phyloP scores from a whole-genome alignment of 2,113 vertebrate species.

The Coptodon bakossiorum region DNA sequence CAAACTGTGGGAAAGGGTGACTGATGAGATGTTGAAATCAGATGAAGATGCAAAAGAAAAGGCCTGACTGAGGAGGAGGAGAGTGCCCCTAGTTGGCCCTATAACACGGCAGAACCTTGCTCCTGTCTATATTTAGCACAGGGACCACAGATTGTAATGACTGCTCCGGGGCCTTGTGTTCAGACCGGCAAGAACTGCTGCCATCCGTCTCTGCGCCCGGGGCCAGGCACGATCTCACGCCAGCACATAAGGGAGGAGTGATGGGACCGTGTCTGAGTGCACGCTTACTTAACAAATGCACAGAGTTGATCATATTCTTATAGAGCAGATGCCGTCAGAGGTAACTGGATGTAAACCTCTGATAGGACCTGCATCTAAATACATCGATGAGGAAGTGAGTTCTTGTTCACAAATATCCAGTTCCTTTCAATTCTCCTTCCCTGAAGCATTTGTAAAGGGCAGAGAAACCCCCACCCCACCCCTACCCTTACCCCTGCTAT shows the following conservation, averaged over 20 bases:
- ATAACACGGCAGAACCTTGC: not conserved
- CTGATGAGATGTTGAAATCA: not conserved
- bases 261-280: not conserved
- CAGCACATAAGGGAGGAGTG: not conserved
- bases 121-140: constrained; percentile 64
- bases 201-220: constrained; percentile 36
- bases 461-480: not conserved
- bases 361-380: not conserved
- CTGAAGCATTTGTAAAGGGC: constrained; percentile 19
- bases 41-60: constrained; percentile 9
- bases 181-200: constrained; percentile 56
- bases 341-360: not conserved
- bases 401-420: not conserved
- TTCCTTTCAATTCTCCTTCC: not conserved
- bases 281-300: constrained; percentile 11
- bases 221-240: constrained; percentile 35
- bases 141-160: constrained; percentile 68
- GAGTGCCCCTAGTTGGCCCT: not conserved
- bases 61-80: constrained; percentile 1
- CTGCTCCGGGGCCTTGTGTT: constrained; percentile 51
- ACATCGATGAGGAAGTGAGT: not conserved
- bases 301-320: not conserved
- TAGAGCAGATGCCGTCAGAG: not conserved
- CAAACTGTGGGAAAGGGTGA: not conserved
- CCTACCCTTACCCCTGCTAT: not conserved